Evolutionary conservation across 1,140 invertebrate species (phyloP).

Genomic region (Hylaeus volcanicus): DNA sequence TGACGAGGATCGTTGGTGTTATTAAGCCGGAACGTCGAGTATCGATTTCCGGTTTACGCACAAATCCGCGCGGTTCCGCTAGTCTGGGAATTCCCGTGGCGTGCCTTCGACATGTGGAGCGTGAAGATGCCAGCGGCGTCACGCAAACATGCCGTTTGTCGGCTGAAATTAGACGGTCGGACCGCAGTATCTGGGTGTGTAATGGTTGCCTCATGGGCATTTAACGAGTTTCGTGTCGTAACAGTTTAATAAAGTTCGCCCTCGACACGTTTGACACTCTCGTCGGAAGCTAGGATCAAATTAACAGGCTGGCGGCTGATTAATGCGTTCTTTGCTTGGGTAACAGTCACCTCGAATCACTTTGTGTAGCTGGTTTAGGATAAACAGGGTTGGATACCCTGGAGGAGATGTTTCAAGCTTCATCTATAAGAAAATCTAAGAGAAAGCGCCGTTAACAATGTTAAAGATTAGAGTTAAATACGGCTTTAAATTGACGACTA

Average conservation of each 20-base stretch:
- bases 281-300: no score
- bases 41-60: constrained; percentile 51
- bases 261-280: background rate
- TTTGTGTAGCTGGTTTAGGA: no score
- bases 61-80: constrained; percentile 44
- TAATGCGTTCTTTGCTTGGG: no score
- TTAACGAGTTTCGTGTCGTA: constrained; percentile 31
- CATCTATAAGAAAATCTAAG: no score
- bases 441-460: no score
- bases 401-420: no score
- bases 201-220: constrained; percentile 26
- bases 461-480: no score
- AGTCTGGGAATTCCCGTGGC: constrained; percentile 58
- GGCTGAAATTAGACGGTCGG: constrained; percentile 58
- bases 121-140: constrained; percentile 66
- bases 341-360: no score
- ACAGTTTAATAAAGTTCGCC: constrained; percentile 42
- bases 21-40: constrained; percentile 53
- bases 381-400: no score
- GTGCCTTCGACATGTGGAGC: constrained; percentile 60
- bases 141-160: constrained; percentile 58
- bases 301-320: no score
- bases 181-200: constrained; percentile 18
- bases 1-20: constrained; percentile 13
- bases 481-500: no score